These are phyloP conservation scores for Anser cygnoides DNA, from an alignment of 2,113 vertebrate genomes.

Conservation along the genomic window DNA sequence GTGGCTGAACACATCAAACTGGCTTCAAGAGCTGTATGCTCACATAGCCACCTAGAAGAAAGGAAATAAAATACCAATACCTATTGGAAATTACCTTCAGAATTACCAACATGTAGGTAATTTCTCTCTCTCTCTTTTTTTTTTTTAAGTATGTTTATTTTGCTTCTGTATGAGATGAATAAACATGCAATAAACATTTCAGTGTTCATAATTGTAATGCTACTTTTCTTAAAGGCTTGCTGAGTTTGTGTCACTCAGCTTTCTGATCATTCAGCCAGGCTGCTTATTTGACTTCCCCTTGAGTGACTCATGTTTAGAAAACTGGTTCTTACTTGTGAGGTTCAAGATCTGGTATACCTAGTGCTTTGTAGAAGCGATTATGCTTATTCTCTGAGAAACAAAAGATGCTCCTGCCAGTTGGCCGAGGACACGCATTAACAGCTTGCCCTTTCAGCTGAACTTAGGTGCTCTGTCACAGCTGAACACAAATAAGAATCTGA, in stretches of 20 bases:
- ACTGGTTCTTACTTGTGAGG: neutral
- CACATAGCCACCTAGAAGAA: neutral
- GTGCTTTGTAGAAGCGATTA: neutral
- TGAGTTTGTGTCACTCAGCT: constrained; percentile 11
- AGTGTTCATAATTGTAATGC: neutral
- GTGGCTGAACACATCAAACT: neutral
- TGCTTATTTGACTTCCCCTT: constrained; percentile 8
- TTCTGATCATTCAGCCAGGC: constrained; percentile 20
- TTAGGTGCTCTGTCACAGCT: neutral
- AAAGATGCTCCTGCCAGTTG: neutral
- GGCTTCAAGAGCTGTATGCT: neutral
- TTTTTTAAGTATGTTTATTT: neutral
- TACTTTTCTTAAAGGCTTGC: constrained; percentile 14
- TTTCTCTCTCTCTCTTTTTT: neutral
- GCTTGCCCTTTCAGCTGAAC: constrained; percentile 2
- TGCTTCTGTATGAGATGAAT: neutral
- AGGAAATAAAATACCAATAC: neutral
- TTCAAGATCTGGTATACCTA: constrained; percentile 32
- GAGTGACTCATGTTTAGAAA: constrained; percentile 25
- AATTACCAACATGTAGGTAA: too few species aligned
- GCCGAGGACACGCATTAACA: neutral
- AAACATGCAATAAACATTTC: neutral
- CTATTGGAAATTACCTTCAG: neutral
- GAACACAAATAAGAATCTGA: neutral
- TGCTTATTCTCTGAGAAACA: neutral